Evolutionary conservation across 1,140 invertebrate genomes (phyloP).

Genomic region (Anastatus disparis): DNA sequence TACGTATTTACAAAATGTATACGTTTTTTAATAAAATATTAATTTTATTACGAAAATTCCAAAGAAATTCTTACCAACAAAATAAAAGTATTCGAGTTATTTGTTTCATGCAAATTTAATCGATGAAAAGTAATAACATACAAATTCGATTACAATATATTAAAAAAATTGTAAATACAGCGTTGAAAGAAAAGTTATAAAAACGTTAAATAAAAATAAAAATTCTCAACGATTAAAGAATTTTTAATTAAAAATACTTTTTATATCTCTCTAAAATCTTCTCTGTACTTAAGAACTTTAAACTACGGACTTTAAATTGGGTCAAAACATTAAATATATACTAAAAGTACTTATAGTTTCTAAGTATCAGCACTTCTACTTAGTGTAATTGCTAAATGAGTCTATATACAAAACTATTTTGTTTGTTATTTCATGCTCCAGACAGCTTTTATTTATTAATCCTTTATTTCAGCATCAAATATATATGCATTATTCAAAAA

Average conservation of each 20-base stretch:
- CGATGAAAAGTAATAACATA: too few species aligned
- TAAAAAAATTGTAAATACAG: too few species aligned
- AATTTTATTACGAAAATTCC: background rate
- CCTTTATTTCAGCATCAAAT: too few species aligned
- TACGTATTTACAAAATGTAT: slow-evolving; percentile 16
- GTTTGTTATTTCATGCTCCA: too few species aligned
- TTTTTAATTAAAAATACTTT: slow-evolving; percentile 6
- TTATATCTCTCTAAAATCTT: background rate
- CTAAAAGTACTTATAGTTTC: slow-evolving; percentile 34
- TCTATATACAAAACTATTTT: background rate
- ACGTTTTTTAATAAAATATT: background rate
- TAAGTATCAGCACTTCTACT: slow-evolving; percentile 23
- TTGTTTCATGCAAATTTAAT: too few species aligned
- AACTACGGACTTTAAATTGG: slow-evolving; percentile 25
- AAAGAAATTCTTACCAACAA: background rate
- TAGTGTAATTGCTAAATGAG: slow-evolving; percentile 15
- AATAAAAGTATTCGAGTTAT: background rate
- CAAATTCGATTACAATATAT: background rate
- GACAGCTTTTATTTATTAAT: too few species aligned
- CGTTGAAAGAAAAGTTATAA: too few species aligned
- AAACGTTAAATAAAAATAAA: background rate
- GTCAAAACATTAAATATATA: slow-evolving; percentile 26
- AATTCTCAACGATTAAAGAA: background rate
- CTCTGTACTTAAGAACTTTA: slow-evolving; percentile 1
- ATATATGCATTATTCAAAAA: too few species aligned